Percentiles rank a stretch among this genome's conserved stretches.
Evolutionary conservation across 1,140 invertebrate species (phyloP).

Genomic region (Xylocopa sonorina): DNA sequence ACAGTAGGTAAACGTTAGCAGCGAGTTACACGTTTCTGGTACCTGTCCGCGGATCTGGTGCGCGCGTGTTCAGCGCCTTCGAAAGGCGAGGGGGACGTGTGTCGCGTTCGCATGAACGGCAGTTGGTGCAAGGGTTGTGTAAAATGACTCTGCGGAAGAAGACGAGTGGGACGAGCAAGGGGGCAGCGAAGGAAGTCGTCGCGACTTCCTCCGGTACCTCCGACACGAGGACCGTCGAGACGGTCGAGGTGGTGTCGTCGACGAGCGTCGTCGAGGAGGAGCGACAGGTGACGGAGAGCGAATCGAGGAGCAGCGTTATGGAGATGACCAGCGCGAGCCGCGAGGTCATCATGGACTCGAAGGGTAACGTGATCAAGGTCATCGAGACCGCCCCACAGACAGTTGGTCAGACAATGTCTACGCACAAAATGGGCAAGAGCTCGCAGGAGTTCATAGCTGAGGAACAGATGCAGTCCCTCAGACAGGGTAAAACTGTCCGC

Average conservation of each 20-base stretch:
- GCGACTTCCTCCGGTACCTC: conserved; percentile 50
- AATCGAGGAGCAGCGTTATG: conserved; percentile 66
- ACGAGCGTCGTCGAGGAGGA: conserved; percentile 74
- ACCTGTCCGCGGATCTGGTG: not conserved
- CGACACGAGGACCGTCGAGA: conserved; percentile 50
- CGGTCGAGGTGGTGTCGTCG: conserved; percentile 67
- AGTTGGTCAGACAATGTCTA: conserved; percentile 45
- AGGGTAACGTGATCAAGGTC: conserved; percentile 74
- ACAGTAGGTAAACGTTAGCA: conserved; percentile 23
- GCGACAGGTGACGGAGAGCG: conserved; percentile 65
- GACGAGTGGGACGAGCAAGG: conserved; percentile 56
- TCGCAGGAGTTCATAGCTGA: conserved; percentile 67
- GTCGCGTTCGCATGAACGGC: conserved; percentile 9
- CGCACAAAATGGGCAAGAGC: conserved; percentile 42
- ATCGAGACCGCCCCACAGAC: conserved; percentile 66
- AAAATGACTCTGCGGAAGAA: conserved; percentile 61
- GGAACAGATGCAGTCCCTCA: conserved; percentile 61
- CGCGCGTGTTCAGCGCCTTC: not conserved
- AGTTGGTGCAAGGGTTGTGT: not conserved
- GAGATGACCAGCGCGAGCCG: conserved; percentile 72
- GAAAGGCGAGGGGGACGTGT: not conserved
- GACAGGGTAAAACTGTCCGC: conserved; percentile 41
- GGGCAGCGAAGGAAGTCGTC: conserved; percentile 47
- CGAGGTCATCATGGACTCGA: conserved; percentile 74
- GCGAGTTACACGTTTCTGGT: not conserved